phyloP scores from a whole-genome alignment of 2,888 invertebrate genomes.

The Tenthredo mesomela region DNA sequence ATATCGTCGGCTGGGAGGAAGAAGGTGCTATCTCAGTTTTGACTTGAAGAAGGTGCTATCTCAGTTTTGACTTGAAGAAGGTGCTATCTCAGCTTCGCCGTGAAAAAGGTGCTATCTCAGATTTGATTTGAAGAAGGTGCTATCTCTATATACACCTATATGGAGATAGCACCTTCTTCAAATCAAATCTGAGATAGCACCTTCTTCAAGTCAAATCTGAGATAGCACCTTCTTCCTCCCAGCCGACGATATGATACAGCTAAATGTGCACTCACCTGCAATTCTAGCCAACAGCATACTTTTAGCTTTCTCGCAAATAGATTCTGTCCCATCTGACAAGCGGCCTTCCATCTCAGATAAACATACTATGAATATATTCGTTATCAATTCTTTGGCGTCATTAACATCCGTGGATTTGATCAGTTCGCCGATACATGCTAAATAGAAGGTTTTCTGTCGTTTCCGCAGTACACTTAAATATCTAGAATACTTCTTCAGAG shows the following conservation, averaged over 20 bases:
- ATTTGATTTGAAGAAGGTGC: too few relatives aligned
- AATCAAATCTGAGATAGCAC: too few relatives aligned
- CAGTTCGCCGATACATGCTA: conserved; percentile 8
- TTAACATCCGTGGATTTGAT: not conserved
- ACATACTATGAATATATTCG: not conserved
- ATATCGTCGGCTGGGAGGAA: too few relatives aligned
- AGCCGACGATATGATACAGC: conserved; percentile 11
- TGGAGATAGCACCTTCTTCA: too few relatives aligned
- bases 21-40: too few relatives aligned
- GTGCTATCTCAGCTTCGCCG: too few relatives aligned
- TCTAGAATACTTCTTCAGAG: conserved; percentile 22
- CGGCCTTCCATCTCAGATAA: conserved; percentile 24
- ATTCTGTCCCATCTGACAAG: not conserved
- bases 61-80: too few relatives aligned
- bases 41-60: too few relatives aligned
- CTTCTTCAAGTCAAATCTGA: too few relatives aligned
- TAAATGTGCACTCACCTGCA: conserved; percentile 19
- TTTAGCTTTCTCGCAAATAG: conserved; percentile 12
- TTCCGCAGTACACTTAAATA: not conserved
- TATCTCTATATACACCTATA: too few relatives aligned
- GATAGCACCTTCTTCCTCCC: too few relatives aligned
- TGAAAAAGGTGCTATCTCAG: too few relatives aligned
- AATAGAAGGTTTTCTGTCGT: conserved; percentile 7
- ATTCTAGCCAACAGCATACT: conserved; percentile 15
- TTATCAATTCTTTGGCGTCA: conserved; percentile 10